Evolutionary conservation across 2,797 vertebrate genomes (phyloP), one percentile per base, ranked within the genome.

Genomic region (Cynopterus sphinx): DNA sequence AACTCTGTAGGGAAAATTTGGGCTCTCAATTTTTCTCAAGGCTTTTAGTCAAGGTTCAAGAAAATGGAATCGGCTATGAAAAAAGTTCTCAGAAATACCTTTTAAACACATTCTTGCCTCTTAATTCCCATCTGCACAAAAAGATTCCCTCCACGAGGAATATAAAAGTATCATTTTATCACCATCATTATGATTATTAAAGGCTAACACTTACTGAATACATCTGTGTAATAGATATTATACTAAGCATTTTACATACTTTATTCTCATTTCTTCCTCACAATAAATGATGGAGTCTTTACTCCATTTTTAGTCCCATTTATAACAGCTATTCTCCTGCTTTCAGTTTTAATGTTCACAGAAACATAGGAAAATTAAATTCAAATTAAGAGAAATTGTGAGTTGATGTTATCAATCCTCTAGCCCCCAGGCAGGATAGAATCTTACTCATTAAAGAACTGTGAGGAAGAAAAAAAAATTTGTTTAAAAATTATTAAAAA

Each of bases 11-110:
- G 59, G 79, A 79, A 91, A 91, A 89, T 41, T 3, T n/a, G 28
- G 53, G 41, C 22, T 95, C 74, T 83, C 16, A 6, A 33, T 85
- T 95, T 88, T 96, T 84, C 91, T 83, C 41, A 83, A 86, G 26
- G n/a, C 28, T 83, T 97, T 94, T 78, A 71, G 49, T 77, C 49
- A 79, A 77, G 10, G 43, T 89, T 59, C 31, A 87, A 77, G 36
- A 68, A 93, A 87, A 51, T 65, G 24, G 41, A 9, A 65, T 21
- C 26, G 22, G 33, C n/a, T 68, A 24, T 33, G 28, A 43, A 33
- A 87, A 86, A 78, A 22, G 8, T 79, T 81, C 63, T 90, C 4
- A 26, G 55, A 24, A 59, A 41, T 15, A 88, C 63, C 49, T 82
- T 95, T 81, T 28, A 75, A 92, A 90, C 22, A 87, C 31, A 46